Percentiles rank a stretch among this genome's conserved stretches.
Conservation (phyloP, 2,113 vertebrate species). For the Bubo bubo region DNA sequence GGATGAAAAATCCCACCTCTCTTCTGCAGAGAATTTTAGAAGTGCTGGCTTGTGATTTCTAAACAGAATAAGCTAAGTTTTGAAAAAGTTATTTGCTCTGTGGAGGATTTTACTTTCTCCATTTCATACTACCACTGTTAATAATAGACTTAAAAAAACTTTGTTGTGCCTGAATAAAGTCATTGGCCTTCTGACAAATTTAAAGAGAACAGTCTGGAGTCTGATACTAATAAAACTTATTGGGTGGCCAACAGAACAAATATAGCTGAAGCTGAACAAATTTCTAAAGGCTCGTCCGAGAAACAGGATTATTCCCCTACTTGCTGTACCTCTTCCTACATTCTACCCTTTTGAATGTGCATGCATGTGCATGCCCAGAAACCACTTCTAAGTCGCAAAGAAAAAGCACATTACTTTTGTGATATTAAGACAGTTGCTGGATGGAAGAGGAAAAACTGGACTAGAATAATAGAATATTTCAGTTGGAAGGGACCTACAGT, state of each 20-base stretch:
- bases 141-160: not conserved
- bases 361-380: not conserved
- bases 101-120: slow-evolving; percentile 9
- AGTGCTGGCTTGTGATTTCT: not conserved
- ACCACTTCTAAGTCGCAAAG: not conserved
- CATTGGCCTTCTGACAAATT: slow-evolving; percentile 11
- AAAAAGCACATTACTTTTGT: not conserved
- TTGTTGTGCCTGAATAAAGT: not conserved
- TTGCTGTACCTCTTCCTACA: slow-evolving; percentile 22
- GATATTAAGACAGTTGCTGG: not conserved
- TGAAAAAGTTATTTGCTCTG: not conserved
- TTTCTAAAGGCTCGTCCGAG: not conserved
- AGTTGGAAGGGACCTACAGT: not conserved
- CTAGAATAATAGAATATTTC: fast-evolving
- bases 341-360: not conserved
- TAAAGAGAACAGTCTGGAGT: slow-evolving; percentile 38
- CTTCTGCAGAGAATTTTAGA: not conserved
- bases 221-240: slow-evolving; percentile 60
- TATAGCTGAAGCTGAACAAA: slow-evolving; percentile 19
- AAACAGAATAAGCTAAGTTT: not conserved
- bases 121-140: not conserved
- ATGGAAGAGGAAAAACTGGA: not conserved
- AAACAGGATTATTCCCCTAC: not conserved
- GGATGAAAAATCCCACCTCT: not conserved
- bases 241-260: slow-evolving; percentile 16